These are phyloP conservation scores for Lynx canadensis DNA, from an alignment of 2,113 vertebrate genomes.

Conservation along the genomic window DNA sequence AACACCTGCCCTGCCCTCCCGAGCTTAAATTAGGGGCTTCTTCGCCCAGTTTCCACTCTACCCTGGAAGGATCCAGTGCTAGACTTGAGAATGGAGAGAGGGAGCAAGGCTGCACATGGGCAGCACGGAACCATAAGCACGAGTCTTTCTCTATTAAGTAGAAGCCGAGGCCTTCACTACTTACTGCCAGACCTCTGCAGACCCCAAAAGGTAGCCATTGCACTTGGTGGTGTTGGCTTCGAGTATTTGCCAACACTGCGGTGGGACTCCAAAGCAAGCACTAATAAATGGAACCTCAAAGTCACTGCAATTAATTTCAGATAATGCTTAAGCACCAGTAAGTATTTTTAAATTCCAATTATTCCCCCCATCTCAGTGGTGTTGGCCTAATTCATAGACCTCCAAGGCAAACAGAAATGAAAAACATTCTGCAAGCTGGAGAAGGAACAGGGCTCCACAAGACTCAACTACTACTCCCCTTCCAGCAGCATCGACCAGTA, in stretches of 20 bases:
- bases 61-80: neutral
- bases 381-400: neutral
- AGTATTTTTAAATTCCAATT: neutral
- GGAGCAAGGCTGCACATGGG: accelerated
- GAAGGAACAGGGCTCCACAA: neutral
- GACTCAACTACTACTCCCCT: neutral
- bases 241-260: neutral
- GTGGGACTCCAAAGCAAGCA: neutral
- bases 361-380: neutral
- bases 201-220: too few species aligned
- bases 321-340: neutral
- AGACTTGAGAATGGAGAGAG: neutral
- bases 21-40: neutral
- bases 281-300: neutral
- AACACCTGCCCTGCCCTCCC: neutral
- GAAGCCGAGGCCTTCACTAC: neutral
- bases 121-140: neutral
- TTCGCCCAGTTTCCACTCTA: neutral
- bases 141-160: neutral
- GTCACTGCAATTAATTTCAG: neutral
- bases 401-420: neutral
- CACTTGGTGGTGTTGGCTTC: neutral
- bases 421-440: neutral
- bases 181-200: neutral
- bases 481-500: neutral